A percentile compares a stretch with the other conserved stretches of the same genome.
These are phyloP conservation scores for Smutsia temminckii DNA, from an alignment of 2,797 vertebrate species.

Conservation along the genomic window DNA sequence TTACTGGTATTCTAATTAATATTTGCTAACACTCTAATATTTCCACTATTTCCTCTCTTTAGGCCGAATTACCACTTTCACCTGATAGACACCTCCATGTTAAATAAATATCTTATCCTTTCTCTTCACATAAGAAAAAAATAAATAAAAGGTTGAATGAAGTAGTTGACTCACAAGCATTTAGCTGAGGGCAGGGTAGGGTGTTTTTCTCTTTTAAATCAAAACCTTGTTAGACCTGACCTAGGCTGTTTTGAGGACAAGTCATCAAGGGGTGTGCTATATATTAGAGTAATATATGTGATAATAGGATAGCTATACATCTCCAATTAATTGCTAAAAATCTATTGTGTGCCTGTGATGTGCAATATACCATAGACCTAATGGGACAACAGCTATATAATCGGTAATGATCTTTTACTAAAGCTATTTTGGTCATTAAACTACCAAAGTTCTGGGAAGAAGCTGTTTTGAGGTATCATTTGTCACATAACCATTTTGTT, in stretches of 20 bases:
- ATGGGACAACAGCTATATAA: not conserved
- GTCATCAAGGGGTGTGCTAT: not conserved
- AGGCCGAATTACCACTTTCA: not conserved
- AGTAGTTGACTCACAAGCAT: not conserved
- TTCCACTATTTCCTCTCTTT: not conserved
- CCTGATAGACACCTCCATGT: not conserved
- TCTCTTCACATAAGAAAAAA: not conserved
- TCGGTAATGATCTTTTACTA: not conserved
- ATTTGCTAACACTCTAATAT: too few species aligned
- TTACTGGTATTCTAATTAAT: not conserved
- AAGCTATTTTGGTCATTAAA: not conserved
- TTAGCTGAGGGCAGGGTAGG: not conserved
- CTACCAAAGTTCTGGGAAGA: not conserved
- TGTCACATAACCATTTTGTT: not conserved
- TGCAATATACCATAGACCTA: not conserved
- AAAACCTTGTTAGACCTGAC: not conserved
- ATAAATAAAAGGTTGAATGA: not conserved
- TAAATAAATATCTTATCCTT: slow-evolving; percentile 3
- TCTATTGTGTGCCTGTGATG: not conserved
- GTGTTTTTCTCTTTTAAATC: not conserved
- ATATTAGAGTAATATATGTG: not conserved
- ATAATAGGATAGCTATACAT: not conserved
- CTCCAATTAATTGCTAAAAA: not conserved
- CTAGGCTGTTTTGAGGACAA: not conserved
- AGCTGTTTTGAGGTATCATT: not conserved